Evolutionary conservation across 2,888 invertebrate genomes (phyloP).

Genomic region (Helicoverpa assulta): DNA sequence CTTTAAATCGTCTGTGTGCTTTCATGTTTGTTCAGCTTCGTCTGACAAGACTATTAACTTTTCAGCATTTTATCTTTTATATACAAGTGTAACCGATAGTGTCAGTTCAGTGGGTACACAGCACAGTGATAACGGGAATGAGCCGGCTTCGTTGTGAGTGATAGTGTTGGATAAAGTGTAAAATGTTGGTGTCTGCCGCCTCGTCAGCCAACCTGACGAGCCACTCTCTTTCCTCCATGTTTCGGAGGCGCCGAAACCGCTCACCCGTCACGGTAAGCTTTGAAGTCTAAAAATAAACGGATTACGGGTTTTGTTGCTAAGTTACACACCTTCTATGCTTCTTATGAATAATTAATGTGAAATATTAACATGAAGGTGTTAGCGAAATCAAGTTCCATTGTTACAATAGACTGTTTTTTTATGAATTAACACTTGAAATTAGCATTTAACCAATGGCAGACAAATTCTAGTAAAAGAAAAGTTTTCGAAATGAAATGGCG

Average conservation of each 20-base stretch:
- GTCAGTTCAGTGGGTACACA: conserved; percentile 41
- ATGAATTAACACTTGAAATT: neutral
- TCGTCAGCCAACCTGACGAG: conserved; percentile 75
- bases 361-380: conserved; percentile 34
- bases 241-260: conserved; percentile 76
- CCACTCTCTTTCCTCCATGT: conserved; percentile 80
- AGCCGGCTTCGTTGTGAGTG: conserved; percentile 62
- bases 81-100: conserved; percentile 25
- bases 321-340: conserved; percentile 17
- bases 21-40: conserved; percentile 46
- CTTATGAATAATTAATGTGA: conserved; percentile 35
- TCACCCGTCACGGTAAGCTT: conserved; percentile 75
- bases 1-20: conserved; percentile 58
- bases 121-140: conserved; percentile 58
- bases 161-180: conserved; percentile 52
- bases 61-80: conserved; percentile 34
- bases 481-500: conserved; percentile 11
- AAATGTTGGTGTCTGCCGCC: conserved; percentile 80
- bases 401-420: conserved; percentile 15
- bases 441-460: neutral
- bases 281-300: conserved; percentile 45
- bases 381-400: conserved; percentile 19
- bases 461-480: conserved; percentile 5
- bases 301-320: neutral
- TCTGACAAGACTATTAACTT: conserved; percentile 23